Base-by-base conservation (phyloP, 2,888 invertebrate species). In the Ectemnius cavifrons region DNA sequence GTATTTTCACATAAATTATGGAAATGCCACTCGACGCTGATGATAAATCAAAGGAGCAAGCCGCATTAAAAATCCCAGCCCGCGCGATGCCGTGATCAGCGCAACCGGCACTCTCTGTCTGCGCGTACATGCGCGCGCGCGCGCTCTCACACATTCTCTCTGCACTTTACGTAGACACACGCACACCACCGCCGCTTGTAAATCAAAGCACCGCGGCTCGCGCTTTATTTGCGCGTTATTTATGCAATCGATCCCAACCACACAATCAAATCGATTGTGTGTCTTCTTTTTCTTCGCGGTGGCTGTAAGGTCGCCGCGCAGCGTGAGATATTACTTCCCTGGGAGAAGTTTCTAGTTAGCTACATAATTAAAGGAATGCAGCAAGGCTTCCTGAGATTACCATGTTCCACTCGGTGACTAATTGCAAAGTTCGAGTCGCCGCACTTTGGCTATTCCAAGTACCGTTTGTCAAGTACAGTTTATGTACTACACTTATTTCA, bases 1-100 rank as follows among this genome's bases (percentile, higher is more conserved):
- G 72, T 71, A 79, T 77, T 82, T 82, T 82, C 82, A 77, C 79
- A 82, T 82, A 82, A 82, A 82, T 82, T 82, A 82, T 82, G 75
- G 82, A 82, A 82, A 82, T 82, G 80, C 72, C 82, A 75, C 59
- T 58, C 56, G 62, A 63, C 57, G 57, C 37, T 11, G 20, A 65
- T 63, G 67, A 71, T 82, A 82, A 82, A 82, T 82, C 82, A 79
- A 82, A 81, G 77, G 68, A 67, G 18, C 59, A 59, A 74, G 72
- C 59, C 72, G 70, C 74, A 73, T 80, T 82, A 77, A 80, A 82
- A 80, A 82, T 75, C 76, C 71, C 80, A 80, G 80, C 80, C 78
- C 82, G 62, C 70, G 77, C 68, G 77, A 81, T 37, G 8, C 37
- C 37, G 37, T 37, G 37, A 37, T 37, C 8, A 37, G 37, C 37